Base-by-base conservation (phyloP, 2,888 invertebrate species). In the Euzetes globulus region DNA sequence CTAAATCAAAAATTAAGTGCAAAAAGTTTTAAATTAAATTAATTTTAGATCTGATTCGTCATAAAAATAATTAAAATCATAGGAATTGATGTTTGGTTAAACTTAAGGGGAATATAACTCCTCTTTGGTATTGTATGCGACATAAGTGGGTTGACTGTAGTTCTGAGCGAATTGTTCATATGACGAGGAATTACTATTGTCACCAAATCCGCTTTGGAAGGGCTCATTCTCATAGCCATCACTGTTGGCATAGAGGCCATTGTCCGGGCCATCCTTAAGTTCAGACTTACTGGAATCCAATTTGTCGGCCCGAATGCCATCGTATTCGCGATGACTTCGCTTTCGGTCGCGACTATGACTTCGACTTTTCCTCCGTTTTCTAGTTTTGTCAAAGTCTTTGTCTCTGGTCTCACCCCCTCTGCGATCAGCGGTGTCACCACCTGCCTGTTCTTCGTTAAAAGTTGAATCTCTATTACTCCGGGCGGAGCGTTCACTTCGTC, bases 311-410 rank as follows among this genome's bases (percentile, higher is more conserved):
- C 63, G 5, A 33, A 29, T 41, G 29, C 27, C 9, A 1, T 60
- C 60, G 33, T 29, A 60, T 2, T 68, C 68, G 68, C 75, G 76
- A 85, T 68, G 87, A 86, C 79, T 90, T 9, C 79, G 77, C 2
- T 79, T 77, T 47, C 78, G 77, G 19, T 77, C 74, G 27, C 77
- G 72, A 17, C 77, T 75, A 47, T 77, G 71, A 68, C 78, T 75
- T n/a, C 78, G 47, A 11, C 77, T 65, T 27, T 76, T 77, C 58
- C 33, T 72, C 72, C 72, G 77, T 41, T 75, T 76, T 74, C 71
- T 77, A 74, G 41, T 77, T 71, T 29, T 78, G 75, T 72, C 78
- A 58, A 71, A 76, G 17, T 41, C 72, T 45, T 60, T 55, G 41
- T 72, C 72, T 58, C 70, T 70, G 50, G 75, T 25, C n/a, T 75